phyloP scores from a whole-genome alignment of 2,888 invertebrate species.

The Caradrina clavipalpis region DNA sequence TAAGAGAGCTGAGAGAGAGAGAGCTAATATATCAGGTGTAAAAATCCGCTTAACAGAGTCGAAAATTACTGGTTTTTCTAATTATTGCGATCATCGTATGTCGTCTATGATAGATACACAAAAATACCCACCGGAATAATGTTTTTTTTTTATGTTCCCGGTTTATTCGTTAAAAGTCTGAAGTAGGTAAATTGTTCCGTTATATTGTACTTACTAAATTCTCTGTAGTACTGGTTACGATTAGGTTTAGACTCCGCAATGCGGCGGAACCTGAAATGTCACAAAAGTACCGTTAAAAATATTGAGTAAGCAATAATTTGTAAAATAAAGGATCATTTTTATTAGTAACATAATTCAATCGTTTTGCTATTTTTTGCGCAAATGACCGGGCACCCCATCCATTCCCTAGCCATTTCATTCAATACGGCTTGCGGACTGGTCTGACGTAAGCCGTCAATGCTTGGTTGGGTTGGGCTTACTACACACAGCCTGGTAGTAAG shows the following conservation, averaged over 20 bases:
- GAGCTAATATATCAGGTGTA: too few relatives aligned
- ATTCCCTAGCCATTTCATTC: slow-evolving; percentile 79
- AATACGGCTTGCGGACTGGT: slow-evolving; percentile 78
- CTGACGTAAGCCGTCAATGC: slow-evolving; percentile 86
- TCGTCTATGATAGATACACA: too few relatives aligned
- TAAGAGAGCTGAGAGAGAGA: too few relatives aligned
- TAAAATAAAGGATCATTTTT: background rate
- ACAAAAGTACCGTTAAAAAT: background rate
- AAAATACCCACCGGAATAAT: too few relatives aligned
- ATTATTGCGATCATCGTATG: too few relatives aligned
- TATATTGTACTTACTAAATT: background rate
- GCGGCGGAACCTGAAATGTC: background rate
- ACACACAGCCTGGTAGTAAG: slow-evolving; percentile 67
- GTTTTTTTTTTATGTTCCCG: background rate
- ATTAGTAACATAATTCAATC: slow-evolving; percentile 7
- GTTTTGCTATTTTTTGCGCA: slow-evolving; percentile 36
- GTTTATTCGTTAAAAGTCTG: too few relatives aligned
- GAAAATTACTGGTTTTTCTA: too few relatives aligned
- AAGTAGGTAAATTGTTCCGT: too few relatives aligned
- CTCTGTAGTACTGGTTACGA: background rate
- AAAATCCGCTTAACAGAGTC: too few relatives aligned
- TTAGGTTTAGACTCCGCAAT: slow-evolving; percentile 18
- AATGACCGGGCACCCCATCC: slow-evolving; percentile 60
- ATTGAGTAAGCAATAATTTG: background rate
- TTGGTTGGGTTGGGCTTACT: slow-evolving; percentile 78